phyloP scores from a whole-genome alignment of 2,888 invertebrate genomes.

The Eremobia ochroleuca region DNA sequence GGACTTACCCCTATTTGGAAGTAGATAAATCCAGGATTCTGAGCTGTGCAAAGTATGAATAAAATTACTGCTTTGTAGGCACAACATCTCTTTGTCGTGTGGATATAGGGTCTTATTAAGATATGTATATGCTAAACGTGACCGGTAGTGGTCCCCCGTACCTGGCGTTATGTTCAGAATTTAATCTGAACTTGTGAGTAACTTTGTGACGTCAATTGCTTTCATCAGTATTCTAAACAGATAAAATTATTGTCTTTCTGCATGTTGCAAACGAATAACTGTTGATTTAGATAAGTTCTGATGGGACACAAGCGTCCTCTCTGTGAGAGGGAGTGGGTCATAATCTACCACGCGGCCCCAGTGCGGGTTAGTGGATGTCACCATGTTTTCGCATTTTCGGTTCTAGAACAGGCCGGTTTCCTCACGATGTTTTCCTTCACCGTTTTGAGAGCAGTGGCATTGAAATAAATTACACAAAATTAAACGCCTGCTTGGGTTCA shows the following conservation, averaged over 20 bases:
- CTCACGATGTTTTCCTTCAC: no score
- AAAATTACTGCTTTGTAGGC: background rate
- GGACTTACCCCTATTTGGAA: no score
- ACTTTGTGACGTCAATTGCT: constrained; percentile 18
- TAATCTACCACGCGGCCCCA: no score
- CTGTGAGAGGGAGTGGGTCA: no score
- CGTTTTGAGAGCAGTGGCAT: no score
- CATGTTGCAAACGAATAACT: background rate
- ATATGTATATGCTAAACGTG: constrained; percentile 21
- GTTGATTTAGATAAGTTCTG: background rate
- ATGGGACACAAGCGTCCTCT: no score
- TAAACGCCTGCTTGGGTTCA: no score
- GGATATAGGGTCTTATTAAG: background rate
- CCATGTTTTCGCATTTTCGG: no score
- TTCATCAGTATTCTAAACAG: background rate
- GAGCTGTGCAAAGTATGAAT: background rate
- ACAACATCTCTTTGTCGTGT: background rate
- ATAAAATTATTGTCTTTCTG: background rate
- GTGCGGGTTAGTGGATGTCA: no score
- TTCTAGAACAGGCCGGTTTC: no score
- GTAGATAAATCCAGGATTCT: background rate
- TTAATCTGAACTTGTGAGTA: constrained; percentile 1
- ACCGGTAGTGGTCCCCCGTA: constrained; percentile 7
- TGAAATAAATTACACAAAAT: no score
- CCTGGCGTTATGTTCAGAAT: background rate